A percentile compares a stretch with the other conserved stretches of the same genome.
These are phyloP conservation scores for Plebejus argus DNA, from an alignment of 2,888 invertebrate genomes.

Conservation along the genomic window DNA sequence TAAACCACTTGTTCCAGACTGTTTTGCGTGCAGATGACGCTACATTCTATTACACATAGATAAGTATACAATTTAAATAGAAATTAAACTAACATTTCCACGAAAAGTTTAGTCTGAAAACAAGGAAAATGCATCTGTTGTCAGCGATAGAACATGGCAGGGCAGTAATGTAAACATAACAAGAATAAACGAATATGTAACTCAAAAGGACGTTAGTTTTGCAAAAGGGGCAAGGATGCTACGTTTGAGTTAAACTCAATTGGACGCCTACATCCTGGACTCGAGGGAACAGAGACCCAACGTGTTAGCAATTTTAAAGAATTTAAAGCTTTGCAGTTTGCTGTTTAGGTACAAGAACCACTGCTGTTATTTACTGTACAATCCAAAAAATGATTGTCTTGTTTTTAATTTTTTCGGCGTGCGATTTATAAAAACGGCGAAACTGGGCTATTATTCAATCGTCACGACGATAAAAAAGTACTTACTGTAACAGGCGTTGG, in stretches of 20 bases:
- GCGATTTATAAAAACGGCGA: slow-evolving; percentile 38
- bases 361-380: not conserved
- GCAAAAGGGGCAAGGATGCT: not conserved
- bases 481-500: slow-evolving; percentile 50
- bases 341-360: not conserved
- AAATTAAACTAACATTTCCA: not conserved
- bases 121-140: not conserved
- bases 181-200: slow-evolving; percentile 1
- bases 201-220: slow-evolving; percentile 1
- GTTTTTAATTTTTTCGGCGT: slow-evolving; percentile 28
- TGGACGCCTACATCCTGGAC: slow-evolving; percentile 4
- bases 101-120: not conserved
- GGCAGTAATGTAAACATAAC: not conserved
- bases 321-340: not conserved
- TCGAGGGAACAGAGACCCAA: not conserved
- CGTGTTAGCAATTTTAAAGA: not conserved
- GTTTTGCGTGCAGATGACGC: slow-evolving; percentile 50
- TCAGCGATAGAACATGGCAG: not conserved
- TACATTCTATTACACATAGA: slow-evolving; percentile 9
- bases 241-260: slow-evolving; percentile 11
- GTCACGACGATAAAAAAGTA: slow-evolving; percentile 53
- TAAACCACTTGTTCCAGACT: slow-evolving; percentile 67
- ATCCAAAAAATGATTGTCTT: not conserved
- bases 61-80: not conserved
- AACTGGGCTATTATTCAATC: slow-evolving; percentile 59